Base-by-base conservation (phyloP, 2,888 invertebrate genomes). In the Micoletzkya japonica region DNA sequence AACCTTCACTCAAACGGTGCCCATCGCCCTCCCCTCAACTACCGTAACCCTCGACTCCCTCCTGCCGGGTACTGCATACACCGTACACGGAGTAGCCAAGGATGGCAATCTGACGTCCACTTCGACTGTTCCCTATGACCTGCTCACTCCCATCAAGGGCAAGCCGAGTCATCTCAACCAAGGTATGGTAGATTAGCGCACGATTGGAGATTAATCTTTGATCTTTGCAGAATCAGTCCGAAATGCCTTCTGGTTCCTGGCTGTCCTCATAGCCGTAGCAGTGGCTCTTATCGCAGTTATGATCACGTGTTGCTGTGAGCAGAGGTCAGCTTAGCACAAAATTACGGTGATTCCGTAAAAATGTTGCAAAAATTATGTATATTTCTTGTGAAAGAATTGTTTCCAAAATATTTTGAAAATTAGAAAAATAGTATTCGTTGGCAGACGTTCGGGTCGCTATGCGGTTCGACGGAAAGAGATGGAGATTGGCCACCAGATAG, bases 1-100 rank as follows among this genome's bases (percentile, higher is more conserved):
- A n/a, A n/a, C n/a, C n/a, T n/a, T n/a, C n/a, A 17, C 30, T 14
- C 37, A 52, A 39, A 54, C 52, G 28, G 44, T 49, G 7, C 58
- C 68, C 1, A 49, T 68, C 49, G 32, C 20, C n/a, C 68, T 68
- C 30, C 68, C 68, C 17, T 44, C 49, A 0, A 68, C 58, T 39
- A 32, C 44, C n/a, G 28, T 68, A 6, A 26, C 10, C 6, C 3
- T 68, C 0, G 44, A 39, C 17, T 39, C 30, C 28, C 58, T 68
- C 57, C 20, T n/a, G 30, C 58, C 68, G 14, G 37, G 50, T 10
- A 91, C 91, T 78, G 89, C 90, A 52, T 97, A 95, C 86, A 92
- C 93, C 84, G 91, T 97, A 83, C 90, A 91, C 76, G 91, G 95
- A 2, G 92, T 94, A 0, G 92, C 96, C 14, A 93, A 93, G 66